phyloP scores from a whole-genome alignment of 2,888 invertebrate species.

The Urechis unicinctus region DNA sequence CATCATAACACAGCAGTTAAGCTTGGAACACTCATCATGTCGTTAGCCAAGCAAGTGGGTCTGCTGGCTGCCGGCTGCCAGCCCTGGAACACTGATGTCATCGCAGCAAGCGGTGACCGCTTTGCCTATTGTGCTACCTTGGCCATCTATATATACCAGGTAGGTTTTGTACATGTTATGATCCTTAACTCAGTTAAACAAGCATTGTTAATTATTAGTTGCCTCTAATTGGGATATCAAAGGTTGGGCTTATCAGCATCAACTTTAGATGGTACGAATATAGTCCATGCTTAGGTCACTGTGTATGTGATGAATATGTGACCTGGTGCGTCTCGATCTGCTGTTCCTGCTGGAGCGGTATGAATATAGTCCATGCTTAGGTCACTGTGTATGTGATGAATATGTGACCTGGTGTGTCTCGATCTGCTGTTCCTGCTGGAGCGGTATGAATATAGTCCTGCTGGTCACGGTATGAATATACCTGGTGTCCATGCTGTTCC shows the following conservation, averaged over 20 bases:
- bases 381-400: neutral
- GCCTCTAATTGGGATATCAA: neutral
- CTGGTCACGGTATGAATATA: neutral
- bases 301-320: neutral
- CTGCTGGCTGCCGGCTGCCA: conserved; percentile 52
- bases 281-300: neutral
- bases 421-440: too few relatives aligned
- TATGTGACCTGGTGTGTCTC: conserved; percentile 2
- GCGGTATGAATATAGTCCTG: neutral
- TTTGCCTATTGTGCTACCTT: conserved; percentile 53
- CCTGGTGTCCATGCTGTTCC: too few relatives aligned
- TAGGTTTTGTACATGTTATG: too few relatives aligned
- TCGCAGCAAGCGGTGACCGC: conserved; percentile 42
- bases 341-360: too few relatives aligned
- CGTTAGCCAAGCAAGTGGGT: conserved; percentile 45
- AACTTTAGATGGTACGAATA: neutral
- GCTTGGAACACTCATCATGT: too few relatives aligned
- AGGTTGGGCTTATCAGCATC: neutral
- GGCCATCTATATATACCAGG: conserved; percentile 53
- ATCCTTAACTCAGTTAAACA: too few relatives aligned
- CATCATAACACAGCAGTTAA: too few relatives aligned
- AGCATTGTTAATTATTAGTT: neutral
- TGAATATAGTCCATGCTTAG: neutral
- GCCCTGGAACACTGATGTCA: conserved; percentile 51
- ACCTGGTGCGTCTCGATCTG: too few relatives aligned